Percentiles rank a stretch among this genome's conserved stretches.
Evolutionary conservation across 2,888 invertebrate genomes (phyloP).

Genomic region (Baronia brevicornis): DNA sequence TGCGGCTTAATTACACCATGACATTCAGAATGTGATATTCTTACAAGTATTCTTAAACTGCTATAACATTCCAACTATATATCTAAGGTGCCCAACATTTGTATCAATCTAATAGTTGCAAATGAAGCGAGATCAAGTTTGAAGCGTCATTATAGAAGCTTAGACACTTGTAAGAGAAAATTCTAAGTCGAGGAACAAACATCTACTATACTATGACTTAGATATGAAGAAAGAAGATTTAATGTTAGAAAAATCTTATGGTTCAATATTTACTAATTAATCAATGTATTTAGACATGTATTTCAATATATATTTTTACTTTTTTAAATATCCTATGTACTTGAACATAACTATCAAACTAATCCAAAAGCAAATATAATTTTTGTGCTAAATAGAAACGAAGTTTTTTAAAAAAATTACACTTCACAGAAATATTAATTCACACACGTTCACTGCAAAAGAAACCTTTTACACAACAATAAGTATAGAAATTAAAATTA

Average conservation of each 20-base stretch:
- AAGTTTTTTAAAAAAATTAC: slow-evolving; percentile 14
- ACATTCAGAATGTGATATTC: slow-evolving; percentile 20
- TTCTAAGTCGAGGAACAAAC: slow-evolving; percentile 37
- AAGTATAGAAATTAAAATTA: slow-evolving; percentile 16
- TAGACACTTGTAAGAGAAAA: slow-evolving; percentile 43
- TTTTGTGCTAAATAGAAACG: slow-evolving; percentile 33
- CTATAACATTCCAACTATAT: slow-evolving; percentile 26
- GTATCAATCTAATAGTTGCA: slow-evolving; percentile 43
- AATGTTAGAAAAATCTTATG: slow-evolving; percentile 52
- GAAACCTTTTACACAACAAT: slow-evolving; percentile 16
- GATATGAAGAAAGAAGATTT: slow-evolving; percentile 56
- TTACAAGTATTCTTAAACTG: slow-evolving; percentile 19
- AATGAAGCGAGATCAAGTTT: slow-evolving; percentile 56
- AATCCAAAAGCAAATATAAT: slow-evolving; percentile 20
- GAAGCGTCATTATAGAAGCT: slow-evolving; percentile 54
- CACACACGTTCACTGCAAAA: slow-evolving; percentile 11
- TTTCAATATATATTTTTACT: slow-evolving; percentile 28
- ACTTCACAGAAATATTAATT: slow-evolving; percentile 9
- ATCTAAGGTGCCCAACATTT: slow-evolving; percentile 40
- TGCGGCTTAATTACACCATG: slow-evolving; percentile 26
- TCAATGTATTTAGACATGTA: slow-evolving; percentile 41
- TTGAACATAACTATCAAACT: slow-evolving; percentile 20
- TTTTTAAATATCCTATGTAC: slow-evolving; percentile 26
- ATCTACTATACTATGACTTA: slow-evolving; percentile 58
- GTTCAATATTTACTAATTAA: slow-evolving; percentile 22